A percentile compares a stretch with the other conserved stretches of the same genome.
Conservation (phyloP, 2,888 invertebrate genomes). For the Agrotis segetum region DNA sequence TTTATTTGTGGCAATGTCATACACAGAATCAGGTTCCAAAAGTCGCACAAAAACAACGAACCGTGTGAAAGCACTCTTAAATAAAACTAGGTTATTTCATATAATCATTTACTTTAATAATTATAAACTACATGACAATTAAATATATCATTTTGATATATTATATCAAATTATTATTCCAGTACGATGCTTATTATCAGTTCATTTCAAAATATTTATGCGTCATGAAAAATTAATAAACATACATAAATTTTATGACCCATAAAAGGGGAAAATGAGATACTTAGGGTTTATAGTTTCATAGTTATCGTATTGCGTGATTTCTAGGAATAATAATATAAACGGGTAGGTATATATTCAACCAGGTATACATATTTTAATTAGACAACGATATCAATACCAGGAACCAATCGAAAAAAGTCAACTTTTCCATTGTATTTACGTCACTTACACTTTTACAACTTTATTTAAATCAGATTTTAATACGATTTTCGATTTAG, state of each 20-base stretch:
- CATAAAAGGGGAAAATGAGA: not conserved
- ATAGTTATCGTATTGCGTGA: not conserved
- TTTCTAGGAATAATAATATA: not conserved
- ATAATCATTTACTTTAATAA: not conserved
- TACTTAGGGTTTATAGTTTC: not conserved
- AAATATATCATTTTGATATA: too few relatives aligned
- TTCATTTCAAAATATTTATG: not conserved
- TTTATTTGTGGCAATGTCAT: too few relatives aligned
- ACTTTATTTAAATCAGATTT: slow-evolving; percentile 28
- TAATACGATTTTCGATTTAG: slow-evolving; percentile 16
- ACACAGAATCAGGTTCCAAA: too few relatives aligned
- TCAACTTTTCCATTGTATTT: slow-evolving; percentile 35
- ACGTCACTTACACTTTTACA: slow-evolving; percentile 10
- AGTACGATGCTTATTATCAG: not conserved
- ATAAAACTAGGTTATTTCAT: not conserved
- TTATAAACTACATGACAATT: not conserved
- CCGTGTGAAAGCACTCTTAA: too few relatives aligned
- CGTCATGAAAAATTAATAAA: too few relatives aligned
- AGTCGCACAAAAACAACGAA: too few relatives aligned
- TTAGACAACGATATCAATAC: not conserved
- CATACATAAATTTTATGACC: not conserved
- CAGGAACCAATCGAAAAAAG: not conserved
- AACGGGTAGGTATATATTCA: not conserved
- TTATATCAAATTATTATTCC: not conserved
- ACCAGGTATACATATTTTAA: not conserved